Evolutionary conservation across 1,140 invertebrate species (phyloP).

Genomic region (Bombus superbus): DNA sequence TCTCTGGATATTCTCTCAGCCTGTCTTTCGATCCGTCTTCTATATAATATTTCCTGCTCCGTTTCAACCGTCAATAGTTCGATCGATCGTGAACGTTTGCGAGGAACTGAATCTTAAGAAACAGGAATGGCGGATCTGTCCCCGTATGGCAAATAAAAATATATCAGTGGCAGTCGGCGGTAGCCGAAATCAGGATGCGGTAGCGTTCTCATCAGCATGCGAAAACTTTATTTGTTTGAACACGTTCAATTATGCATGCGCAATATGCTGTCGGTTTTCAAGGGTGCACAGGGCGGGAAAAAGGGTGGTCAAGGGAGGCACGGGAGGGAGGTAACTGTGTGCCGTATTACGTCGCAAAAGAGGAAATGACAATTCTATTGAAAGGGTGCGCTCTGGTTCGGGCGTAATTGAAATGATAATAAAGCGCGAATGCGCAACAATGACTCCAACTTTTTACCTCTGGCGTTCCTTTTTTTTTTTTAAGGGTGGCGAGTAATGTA

Average conservation of each 20-base stretch:
- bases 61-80: no score
- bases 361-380: constrained; percentile 58
- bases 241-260: constrained; percentile 82
- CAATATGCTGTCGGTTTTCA: constrained; percentile 78
- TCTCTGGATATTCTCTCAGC: background rate
- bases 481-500: background rate
- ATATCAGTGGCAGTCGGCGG: constrained; percentile 78
- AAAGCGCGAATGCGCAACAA: constrained; percentile 73
- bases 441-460: constrained; percentile 54
- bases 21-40: background rate
- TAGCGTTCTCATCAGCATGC: constrained; percentile 77
- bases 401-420: constrained; percentile 78
- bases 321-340: background rate
- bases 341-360: constrained; percentile 36
- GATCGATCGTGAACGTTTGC: constrained; percentile 33
- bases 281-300: constrained; percentile 29
- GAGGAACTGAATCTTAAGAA: constrained; percentile 9
- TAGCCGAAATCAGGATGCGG: constrained; percentile 74
- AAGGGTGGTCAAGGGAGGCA: constrained; percentile 14
- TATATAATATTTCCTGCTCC: background rate
- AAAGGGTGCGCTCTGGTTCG: constrained; percentile 54
- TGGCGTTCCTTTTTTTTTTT: background rate
- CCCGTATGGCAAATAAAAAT: constrained; percentile 76
- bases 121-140: constrained; percentile 20
- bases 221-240: constrained; percentile 82